Base-by-base conservation (phyloP, 2,888 invertebrate species). In the Agapostemon virescens region DNA sequence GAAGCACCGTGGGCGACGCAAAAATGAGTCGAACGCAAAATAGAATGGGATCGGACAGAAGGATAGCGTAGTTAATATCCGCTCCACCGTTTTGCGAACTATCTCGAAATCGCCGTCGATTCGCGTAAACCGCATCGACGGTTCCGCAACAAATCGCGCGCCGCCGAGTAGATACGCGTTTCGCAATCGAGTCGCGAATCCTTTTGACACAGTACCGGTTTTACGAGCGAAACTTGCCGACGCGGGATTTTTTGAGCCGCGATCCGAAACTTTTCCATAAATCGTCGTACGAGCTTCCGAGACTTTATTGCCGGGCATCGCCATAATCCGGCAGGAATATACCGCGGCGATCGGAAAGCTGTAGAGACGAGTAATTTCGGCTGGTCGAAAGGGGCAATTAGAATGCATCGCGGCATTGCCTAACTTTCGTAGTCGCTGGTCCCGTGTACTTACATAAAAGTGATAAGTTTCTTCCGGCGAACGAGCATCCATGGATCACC, bases 381-480 rank as follows among this genome's bases (percentile, higher is more conserved):
- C 40, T 55, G 52, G 69, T 76, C 49, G 76, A 73, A 58, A 66
- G 82, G 81, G 82, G 68, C 81, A 81, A 82, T 81, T 74, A 77
- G 72, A 70, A 83, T 79, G 79, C 79, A 75, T 73, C 79, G 83
- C 30, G 82, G 79, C 73, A 78, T 82, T 83, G 75, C 72, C 83
- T 42, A 83, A 83, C 83, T 83, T 83, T 79, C 79, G 79, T n/a
- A 79, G 79, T 74, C 79, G 77, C 69, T 20, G 72, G 15, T 4
- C 45, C 23, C 5, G 45, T n/a, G 45, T n/a, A n/a, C 58, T 64
- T 68, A 79, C 83, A 82, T 82, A 82, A 83, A 83, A 82, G 67
- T 83, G 83, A 80, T 74, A 74, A 85, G 81, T 85, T 72, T 73
- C 84, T 87, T 85, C 82, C 87, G 86, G 84, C 49, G 74, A 79